These are phyloP conservation scores for Noctua fimbriata DNA, from an alignment of 2,888 invertebrate genomes.

Conservation along the genomic window DNA sequence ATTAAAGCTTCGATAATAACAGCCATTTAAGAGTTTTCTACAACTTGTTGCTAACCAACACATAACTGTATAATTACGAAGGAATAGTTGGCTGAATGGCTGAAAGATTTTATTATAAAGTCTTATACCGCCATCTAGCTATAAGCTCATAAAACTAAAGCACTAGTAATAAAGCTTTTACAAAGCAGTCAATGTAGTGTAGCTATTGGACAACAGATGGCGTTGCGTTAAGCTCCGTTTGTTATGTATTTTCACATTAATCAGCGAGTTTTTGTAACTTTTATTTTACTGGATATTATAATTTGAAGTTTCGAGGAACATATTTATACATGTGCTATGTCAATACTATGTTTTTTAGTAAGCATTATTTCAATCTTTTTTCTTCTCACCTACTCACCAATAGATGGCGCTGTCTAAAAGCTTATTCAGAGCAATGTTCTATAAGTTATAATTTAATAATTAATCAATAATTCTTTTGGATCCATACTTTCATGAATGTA, in stretches of 20 bases:
- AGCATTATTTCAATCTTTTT: too few relatives aligned
- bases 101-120: neutral
- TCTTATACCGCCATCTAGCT: constrained; percentile 45
- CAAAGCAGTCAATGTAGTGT: neutral
- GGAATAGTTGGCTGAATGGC: neutral
- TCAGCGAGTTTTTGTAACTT: neutral
- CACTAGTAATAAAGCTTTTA: rapidly evolving
- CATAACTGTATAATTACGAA: neutral
- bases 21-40: neutral
- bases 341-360: too few relatives aligned
- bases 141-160: neutral
- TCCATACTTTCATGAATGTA: neutral
- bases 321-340: rapidly evolving
- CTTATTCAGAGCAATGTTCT: neutral
- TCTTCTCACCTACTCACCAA: constrained; percentile 30
- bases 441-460: neutral
- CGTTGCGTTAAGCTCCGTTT: neutral
- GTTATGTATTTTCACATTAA: too few relatives aligned
- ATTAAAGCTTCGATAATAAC: neutral
- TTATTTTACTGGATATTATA: neutral
- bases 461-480: neutral
- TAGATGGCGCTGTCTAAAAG: constrained; percentile 35
- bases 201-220: constrained; percentile 68
- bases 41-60: neutral
- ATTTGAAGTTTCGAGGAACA: neutral